Evolutionary conservation across 2,888 invertebrate genomes (phyloP).

Genomic region (Drosophila borborema): DNA sequence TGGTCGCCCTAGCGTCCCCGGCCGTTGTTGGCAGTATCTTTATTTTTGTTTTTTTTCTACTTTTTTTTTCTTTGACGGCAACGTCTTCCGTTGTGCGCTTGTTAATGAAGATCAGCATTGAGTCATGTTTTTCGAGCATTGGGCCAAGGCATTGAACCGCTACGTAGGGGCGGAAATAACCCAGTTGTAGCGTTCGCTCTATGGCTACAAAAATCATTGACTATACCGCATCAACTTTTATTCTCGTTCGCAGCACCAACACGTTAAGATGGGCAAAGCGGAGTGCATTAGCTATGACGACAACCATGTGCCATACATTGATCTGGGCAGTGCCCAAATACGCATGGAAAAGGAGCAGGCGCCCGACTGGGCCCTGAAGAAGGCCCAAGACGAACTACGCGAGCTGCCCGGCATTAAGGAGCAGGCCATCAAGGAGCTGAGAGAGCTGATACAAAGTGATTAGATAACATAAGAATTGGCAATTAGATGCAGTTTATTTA

Average conservation of each 20-base stretch:
- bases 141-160: slow-evolving; percentile 73
- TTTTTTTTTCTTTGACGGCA: slow-evolving; percentile 29
- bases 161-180: slow-evolving; percentile 64
- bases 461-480: fast-evolving
- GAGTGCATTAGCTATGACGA: slow-evolving; percentile 86
- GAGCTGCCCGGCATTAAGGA: slow-evolving; percentile 89
- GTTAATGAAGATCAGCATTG: slow-evolving; percentile 71
- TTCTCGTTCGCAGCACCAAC: slow-evolving; percentile 64
- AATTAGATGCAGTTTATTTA: background rate
- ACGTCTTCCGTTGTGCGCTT: slow-evolving; percentile 56
- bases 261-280: slow-evolving; percentile 73
- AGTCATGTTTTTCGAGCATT: slow-evolving; percentile 62
- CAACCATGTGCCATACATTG: slow-evolving; percentile 87
- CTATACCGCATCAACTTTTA: slow-evolving; percentile 49
- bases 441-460: slow-evolving; percentile 86
- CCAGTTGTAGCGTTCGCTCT: slow-evolving; percentile 50
- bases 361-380: slow-evolving; percentile 87
- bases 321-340: slow-evolving; percentile 87
- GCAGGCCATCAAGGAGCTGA: slow-evolving; percentile 87
- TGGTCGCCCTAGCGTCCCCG: slow-evolving; percentile 15
- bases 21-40: slow-evolving; percentile 5
- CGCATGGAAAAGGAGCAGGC: slow-evolving; percentile 88
- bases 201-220: slow-evolving; percentile 54
- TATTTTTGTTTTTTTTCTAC: slow-evolving; percentile 24
- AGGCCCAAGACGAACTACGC: slow-evolving; percentile 89